Evolutionary conservation across 2,888 invertebrate genomes (phyloP).

Genomic region (Limnephilus auricula): DNA sequence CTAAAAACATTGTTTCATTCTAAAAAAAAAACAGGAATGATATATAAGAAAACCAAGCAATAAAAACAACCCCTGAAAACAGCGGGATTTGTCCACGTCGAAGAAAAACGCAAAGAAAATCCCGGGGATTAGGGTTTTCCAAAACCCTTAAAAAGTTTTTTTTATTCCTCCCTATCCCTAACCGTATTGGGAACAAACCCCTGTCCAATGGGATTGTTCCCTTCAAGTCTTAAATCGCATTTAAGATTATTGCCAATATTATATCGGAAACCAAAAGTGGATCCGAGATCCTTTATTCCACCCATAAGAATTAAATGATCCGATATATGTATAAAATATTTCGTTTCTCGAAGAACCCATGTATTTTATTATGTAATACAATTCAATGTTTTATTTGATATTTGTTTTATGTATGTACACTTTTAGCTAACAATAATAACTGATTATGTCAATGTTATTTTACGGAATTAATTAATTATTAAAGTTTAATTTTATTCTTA

Average conservation of each 20-base stretch:
- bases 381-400: background rate
- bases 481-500: too few relatives aligned
- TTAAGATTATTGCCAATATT: constrained; percentile 2
- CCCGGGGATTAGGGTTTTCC: background rate
- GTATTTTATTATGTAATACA: background rate
- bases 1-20: background rate
- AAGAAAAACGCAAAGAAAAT: background rate
- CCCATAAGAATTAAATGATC: constrained; percentile 2
- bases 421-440: background rate
- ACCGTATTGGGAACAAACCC: background rate
- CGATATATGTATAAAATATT: background rate
- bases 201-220: background rate
- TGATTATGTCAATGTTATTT: background rate
- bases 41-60: background rate
- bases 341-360: background rate
- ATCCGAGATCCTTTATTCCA: background rate
- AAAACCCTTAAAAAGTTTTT: constrained; percentile 12
- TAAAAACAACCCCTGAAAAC: background rate
- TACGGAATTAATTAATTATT: too few relatives aligned
- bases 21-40: background rate
- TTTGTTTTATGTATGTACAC: background rate
- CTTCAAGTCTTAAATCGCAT: background rate
- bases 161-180: constrained; percentile 1
- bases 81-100: constrained; percentile 29
- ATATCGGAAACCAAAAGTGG: background rate